Base-by-base conservation (phyloP, 2,888 invertebrate species). In the Linhomoeus sp. region DNA sequence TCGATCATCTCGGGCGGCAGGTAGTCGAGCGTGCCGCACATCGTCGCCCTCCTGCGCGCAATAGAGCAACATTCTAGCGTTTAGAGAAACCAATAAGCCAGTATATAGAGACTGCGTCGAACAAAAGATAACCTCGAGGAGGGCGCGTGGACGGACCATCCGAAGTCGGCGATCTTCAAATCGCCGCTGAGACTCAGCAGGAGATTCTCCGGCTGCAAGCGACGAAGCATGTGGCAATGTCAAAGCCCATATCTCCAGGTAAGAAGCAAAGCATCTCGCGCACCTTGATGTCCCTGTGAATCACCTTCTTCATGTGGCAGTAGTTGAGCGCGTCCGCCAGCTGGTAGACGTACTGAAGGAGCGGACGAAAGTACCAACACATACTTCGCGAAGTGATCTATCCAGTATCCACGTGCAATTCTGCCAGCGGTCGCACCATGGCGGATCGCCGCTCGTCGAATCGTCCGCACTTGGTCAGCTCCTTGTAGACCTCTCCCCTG, bases 1-100 rank as follows among this genome's bases (percentile, higher is more conserved):
- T 77, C 75, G 3, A 90, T 76, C 92, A 97, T 97, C 72, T 97
- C 97, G 1, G 64, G 64, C 3, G 64, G 63, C 42, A 66, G 50
- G 46, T 64, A 64, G 48, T 64, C 64, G 49, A 64, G 50, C 14
- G 64, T 64, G 23, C 64, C 64, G 49, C 64, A 64, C 57, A 65
- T 56, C 17, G 64, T 64, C 24, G 55, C 52, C 1, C 64, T 54
- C 42, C 62, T 58, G 41, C 46, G 53, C 12, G 29, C 7, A 12
- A 29, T 5, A 45, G 41, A 26, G 26, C 41, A 41, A n/a, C 12
- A 12, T 12, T 5, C 29, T 29, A 7, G 41, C 29, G 29, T 12
- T 9, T 29, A 5, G 23, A 14, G 7, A 5, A 23, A 17, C 46
- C 41, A 22, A 5, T n/a, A 38, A 45, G 22, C 26, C 15, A 50